Conservation (phyloP, 2,113 vertebrate species). For the Myodes glareolus region DNA sequence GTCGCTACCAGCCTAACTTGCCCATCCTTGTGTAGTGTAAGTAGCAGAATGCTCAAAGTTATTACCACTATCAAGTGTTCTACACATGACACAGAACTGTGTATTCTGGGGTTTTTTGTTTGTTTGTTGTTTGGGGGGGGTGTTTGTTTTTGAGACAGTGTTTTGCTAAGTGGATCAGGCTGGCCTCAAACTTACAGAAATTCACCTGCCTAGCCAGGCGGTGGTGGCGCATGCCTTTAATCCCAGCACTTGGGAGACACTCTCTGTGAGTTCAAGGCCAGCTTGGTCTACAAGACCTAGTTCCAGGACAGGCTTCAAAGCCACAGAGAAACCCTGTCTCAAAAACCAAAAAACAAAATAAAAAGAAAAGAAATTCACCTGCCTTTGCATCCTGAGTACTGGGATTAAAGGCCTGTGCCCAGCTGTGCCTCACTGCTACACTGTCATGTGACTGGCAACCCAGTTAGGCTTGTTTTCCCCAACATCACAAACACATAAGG, state of each 20-base stretch:
- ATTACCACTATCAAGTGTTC: neutral
- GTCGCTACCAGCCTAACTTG: neutral
- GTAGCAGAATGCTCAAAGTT: neutral
- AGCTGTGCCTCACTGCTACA: neutral
- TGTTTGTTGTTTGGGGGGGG: neutral
- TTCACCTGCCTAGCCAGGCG: neutral
- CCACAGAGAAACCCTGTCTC: too few relatives aligned
- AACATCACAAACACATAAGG: neutral
- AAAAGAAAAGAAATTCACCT: neutral
- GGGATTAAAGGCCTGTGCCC: neutral
- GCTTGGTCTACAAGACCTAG: too few relatives aligned
- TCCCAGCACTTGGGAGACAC: too few relatives aligned
- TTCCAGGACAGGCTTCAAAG: too few relatives aligned
- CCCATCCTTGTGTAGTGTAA: neutral
- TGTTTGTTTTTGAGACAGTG: neutral
- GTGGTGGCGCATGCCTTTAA: too few relatives aligned
- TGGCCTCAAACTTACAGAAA: neutral
- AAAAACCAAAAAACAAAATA: too few relatives aligned
- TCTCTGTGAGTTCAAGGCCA: too few relatives aligned
- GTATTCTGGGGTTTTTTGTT: too few relatives aligned
- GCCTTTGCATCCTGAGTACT: neutral
- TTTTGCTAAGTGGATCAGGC: neutral
- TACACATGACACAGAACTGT: too few relatives aligned
- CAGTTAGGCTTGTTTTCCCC: neutral
- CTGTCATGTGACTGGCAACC: neutral